phyloP scores from a whole-genome alignment of 2,797 vertebrate genomes.

The Argyrosomus regius region DNA sequence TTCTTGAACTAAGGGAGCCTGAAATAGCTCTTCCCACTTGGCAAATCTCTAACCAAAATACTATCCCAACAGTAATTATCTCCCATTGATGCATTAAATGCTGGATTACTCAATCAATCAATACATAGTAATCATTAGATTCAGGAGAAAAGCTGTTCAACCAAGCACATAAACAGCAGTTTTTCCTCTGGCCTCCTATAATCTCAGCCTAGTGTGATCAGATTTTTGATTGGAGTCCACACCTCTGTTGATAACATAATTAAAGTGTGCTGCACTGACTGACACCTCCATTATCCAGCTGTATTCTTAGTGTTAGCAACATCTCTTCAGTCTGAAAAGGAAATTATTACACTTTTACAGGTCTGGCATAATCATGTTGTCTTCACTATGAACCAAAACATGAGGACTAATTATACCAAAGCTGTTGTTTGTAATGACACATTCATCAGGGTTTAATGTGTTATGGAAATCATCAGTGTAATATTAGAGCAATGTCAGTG shows the following conservation, averaged over 20 bases:
- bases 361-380: slow-evolving; percentile 1
- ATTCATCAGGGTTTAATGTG: slow-evolving; percentile 45
- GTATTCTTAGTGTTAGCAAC: neutral
- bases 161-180: neutral
- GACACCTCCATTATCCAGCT: neutral
- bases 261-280: neutral
- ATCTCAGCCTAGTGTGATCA: neutral
- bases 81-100: neutral
- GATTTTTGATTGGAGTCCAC: neutral
- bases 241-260: slow-evolving; percentile 2
- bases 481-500: slow-evolving; percentile 52
- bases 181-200: neutral
- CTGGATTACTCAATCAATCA: neutral
- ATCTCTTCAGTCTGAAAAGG: neutral
- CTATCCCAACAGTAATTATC: neutral
- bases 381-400: slow-evolving; percentile 8
- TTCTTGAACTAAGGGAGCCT: neutral
- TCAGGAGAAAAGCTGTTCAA: neutral
- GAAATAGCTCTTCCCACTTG: neutral
- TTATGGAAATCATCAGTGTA: slow-evolving; percentile 42
- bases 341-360: neutral
- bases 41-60: neutral
- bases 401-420: neutral
- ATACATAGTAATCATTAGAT: neutral
- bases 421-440: slow-evolving; percentile 30